Conservation (phyloP, 2,888 invertebrate species). For the Stenodera caucasica region DNA sequence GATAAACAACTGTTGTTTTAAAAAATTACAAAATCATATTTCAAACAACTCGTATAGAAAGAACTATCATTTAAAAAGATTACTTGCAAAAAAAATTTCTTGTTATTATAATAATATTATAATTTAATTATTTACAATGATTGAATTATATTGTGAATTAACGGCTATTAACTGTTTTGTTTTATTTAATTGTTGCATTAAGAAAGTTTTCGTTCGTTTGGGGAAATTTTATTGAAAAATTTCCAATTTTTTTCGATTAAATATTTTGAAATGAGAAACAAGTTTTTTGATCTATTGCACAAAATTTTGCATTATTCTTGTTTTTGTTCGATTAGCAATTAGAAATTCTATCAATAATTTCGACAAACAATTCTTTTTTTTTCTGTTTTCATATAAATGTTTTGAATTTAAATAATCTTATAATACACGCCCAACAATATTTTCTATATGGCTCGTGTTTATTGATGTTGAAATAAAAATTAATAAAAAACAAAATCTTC, state of each 20-base stretch:
- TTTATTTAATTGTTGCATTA: no score
- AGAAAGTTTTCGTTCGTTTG: no score
- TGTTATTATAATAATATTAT: constrained; percentile 5
- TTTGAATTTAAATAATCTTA: no score
- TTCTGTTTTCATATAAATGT: no score
- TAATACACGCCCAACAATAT: no score
- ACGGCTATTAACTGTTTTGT: no score
- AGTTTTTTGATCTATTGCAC: neutral
- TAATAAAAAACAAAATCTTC: no score
- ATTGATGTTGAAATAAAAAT: no score
- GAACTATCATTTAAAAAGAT: constrained; percentile 30
- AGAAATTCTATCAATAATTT: neutral
- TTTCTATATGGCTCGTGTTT: no score
- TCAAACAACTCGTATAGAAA: neutral
- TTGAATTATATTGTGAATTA: neutral
- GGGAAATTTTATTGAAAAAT: no score
- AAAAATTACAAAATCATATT: constrained; percentile 3
- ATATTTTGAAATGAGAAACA: neutral
- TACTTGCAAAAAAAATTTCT: constrained; percentile 26
- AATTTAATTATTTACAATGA: constrained; percentile 10
- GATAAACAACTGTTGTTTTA: constrained; percentile 9
- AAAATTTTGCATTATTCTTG: neutral
- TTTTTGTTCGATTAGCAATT: neutral
- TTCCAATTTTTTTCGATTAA: neutral
- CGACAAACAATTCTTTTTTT: neutral